Percentiles rank a stretch among this genome's conserved stretches.
These are phyloP conservation scores for Drosophila kambysellisi DNA, from an alignment of 2,888 invertebrate species.

Conservation along the genomic window DNA sequence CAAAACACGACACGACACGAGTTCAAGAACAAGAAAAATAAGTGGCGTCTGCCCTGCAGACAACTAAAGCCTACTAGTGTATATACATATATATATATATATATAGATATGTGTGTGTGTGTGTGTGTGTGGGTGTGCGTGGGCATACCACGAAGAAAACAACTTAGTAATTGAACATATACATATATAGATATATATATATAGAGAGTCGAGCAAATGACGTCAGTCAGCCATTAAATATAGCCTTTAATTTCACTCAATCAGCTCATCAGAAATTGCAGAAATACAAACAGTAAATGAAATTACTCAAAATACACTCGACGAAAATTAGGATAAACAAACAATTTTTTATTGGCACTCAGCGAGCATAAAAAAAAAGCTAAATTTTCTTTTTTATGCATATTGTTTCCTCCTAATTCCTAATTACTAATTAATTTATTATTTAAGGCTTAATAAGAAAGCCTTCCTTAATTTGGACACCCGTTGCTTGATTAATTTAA, in stretches of 20 bases:
- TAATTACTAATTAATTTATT: no score
- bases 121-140: background rate
- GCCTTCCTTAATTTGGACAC: background rate
- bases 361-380: background rate
- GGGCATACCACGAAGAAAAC: background rate
- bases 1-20: constrained; percentile 46
- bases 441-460: no score
- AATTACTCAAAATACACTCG: background rate
- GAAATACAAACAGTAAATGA: background rate
- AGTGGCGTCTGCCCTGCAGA: constrained; percentile 40
- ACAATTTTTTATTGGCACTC: background rate
- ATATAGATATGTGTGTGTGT: background rate
- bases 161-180: background rate
- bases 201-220: constrained; percentile 17
- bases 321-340: background rate
- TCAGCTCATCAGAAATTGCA: background rate
- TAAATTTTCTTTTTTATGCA: background rate
- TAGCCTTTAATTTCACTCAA: constrained; percentile 11
- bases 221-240: constrained; percentile 35
- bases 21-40: constrained; percentile 19
- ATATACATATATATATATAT: background rate
- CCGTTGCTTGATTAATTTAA: background rate
- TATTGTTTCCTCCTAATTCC: background rate
- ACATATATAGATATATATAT: background rate
- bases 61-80: constrained; percentile 31